phyloP scores from a whole-genome alignment of 2,113 vertebrate species.

The Notarius quadriscutis region DNA sequence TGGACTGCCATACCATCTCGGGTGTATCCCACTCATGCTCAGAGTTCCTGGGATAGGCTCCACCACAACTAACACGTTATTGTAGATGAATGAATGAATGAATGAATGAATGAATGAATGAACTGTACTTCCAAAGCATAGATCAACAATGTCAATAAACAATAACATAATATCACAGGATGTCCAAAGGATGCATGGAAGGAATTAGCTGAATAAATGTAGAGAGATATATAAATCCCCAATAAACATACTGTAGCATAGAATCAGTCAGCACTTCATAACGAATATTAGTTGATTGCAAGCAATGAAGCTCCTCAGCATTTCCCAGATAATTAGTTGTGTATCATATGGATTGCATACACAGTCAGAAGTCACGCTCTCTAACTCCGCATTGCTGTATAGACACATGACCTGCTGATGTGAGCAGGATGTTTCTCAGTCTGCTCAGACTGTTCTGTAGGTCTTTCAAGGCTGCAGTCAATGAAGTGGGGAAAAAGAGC shows the following conservation, averaged over 20 bases:
- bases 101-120: background rate
- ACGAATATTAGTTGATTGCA: constrained; percentile 15
- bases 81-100: background rate
- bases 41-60: background rate
- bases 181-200: constrained; percentile 6
- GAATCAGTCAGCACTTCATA: constrained; percentile 15
- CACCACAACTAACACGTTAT: background rate
- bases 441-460: constrained; percentile 9
- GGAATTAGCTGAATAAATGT: constrained; percentile 34
- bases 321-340: constrained; percentile 37
- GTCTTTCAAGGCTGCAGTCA: constrained; percentile 48
- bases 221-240: constrained; percentile 34
- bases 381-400: constrained; percentile 11
- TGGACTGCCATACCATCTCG: background rate
- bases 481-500: constrained; percentile 37
- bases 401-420: constrained; percentile 37
- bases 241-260: constrained; percentile 21
- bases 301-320: constrained; percentile 29
- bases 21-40: background rate
- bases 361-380: constrained; percentile 12
- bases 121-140: background rate
- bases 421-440: constrained; percentile 15
- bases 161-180: constrained; percentile 15
- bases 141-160: background rate
- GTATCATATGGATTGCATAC: constrained; percentile 25